Conservation (phyloP, 1,140 invertebrate species). For the Plodia interpunctella region DNA sequence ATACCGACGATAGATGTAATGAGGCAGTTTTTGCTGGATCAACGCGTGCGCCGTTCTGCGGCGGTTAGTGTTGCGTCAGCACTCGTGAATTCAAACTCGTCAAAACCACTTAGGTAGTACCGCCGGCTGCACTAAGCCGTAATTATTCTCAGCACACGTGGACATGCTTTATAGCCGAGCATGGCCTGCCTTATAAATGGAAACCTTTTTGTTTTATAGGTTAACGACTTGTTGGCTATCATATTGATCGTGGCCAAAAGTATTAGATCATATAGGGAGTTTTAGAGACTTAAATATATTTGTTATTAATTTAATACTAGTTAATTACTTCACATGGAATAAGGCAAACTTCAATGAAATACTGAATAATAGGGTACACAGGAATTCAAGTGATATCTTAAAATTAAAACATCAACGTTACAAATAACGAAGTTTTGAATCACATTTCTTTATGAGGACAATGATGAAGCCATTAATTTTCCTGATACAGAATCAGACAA, state of each 20-base stretch:
- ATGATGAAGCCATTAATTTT: constrained; percentile 7
- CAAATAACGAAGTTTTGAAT: not conserved
- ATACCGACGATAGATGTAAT: constrained; percentile 8
- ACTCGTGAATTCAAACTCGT: constrained; percentile 43
- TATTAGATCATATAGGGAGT: constrained; percentile 7
- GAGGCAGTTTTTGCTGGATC: constrained; percentile 31
- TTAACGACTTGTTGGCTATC: constrained; percentile 44
- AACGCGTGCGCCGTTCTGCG: constrained; percentile 25
- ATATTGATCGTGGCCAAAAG: constrained; percentile 29
- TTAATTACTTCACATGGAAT: too few relatives aligned
- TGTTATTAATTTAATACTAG: too few relatives aligned
- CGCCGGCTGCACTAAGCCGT: constrained; percentile 25
- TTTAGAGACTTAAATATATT: too few relatives aligned
- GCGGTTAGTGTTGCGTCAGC: constrained; percentile 14
- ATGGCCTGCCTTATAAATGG: constrained; percentile 49
- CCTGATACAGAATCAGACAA: not conserved
- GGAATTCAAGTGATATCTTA: not conserved
- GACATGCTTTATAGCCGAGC: constrained; percentile 50
- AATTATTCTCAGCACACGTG: constrained; percentile 68
- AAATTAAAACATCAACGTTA: not conserved
- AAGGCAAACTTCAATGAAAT: too few relatives aligned
- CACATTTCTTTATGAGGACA: not conserved
- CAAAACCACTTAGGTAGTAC: constrained; percentile 37
- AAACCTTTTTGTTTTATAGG: constrained; percentile 50
- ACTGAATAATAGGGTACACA: not conserved